Conservation (phyloP, 92 coral and sea anemone genomes). For the Palythoa caribaeorum region DNA sequence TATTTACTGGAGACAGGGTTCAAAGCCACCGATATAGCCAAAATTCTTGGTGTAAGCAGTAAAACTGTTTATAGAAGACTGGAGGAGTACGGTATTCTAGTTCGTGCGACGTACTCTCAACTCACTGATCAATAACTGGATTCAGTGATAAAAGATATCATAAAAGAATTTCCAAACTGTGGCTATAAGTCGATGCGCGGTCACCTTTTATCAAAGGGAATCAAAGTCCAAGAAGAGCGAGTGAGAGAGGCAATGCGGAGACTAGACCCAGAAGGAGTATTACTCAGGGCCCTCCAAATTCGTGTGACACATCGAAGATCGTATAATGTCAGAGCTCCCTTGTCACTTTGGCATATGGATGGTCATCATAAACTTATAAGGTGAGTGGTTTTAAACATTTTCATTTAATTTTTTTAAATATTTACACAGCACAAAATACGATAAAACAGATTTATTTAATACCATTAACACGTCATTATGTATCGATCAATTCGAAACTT, state of each 20-base stretch:
- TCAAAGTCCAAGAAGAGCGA: constrained; percentile 70
- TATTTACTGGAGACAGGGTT: constrained; percentile 65
- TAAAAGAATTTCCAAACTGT: constrained; percentile 67
- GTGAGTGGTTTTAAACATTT: neutral
- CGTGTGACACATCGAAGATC: constrained; percentile 49
- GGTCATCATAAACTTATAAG: constrained; percentile 22
- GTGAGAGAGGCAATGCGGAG: constrained; percentile 76
- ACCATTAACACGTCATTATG: too few relatives aligned
- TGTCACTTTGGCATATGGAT: constrained; percentile 53
- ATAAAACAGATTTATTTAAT: neutral
- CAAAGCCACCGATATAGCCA: constrained; percentile 68
- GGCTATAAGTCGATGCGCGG: constrained; percentile 60
- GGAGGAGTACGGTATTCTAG: constrained; percentile 55
- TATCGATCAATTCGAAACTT: too few relatives aligned
- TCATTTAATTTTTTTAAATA: too few relatives aligned
- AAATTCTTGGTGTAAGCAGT: constrained; percentile 53
- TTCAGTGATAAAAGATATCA: constrained; percentile 36
- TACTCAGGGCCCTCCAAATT: constrained; percentile 45
- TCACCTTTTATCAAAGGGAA: constrained; percentile 65
- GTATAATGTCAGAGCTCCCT: constrained; percentile 46
- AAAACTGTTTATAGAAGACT: constrained; percentile 77
- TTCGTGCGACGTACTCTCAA: constrained; percentile 58
- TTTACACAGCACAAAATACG: neutral
- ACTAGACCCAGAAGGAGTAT: constrained; percentile 65
- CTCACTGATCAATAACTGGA: constrained; percentile 62